Base-by-base conservation (phyloP, 2,113 vertebrate species). In the Anseranas semipalmata region DNA sequence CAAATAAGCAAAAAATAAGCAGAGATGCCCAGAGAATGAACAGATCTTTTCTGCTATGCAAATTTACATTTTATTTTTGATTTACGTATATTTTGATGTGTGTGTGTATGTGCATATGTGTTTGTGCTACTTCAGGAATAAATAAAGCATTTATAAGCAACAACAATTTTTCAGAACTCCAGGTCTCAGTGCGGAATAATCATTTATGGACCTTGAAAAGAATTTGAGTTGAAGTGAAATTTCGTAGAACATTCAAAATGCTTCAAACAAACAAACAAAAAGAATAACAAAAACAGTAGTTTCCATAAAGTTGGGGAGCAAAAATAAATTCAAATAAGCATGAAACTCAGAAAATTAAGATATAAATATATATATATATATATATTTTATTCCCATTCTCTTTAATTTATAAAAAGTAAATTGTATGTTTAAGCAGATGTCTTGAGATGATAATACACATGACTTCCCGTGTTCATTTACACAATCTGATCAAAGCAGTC, bases 1-100 rank as follows among this genome's bases (percentile, higher is more conserved):
- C 22, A 94, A 74, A 95, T 85, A 84, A 89, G 17, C 17, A 74
- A n/a, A 76, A 90, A 95, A 76, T 70, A 86, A 62, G 21, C 33
- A 83, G 52, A 53, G 6, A 15, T 32, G 1, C 3, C 15, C 30
- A 28, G 12, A 83, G 45, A 93, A 67, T 14, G 9, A 84, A 67
- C 2, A 45, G 24, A 48, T 22, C 0, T 16, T n/a, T 67, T 86
- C 66, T 59, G 3, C 12, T 9, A 43, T 24, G 1, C 3, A 79
- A 68, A 7, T 52, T 35, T 12, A 1, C 20, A 16, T 27, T 39
- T 72, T 33, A 2, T 4, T 85, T 89, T 76, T 62, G 1, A 55
- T 92, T 80, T 66, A n/a, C 12, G 28, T 74, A 59, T 1, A 35
- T 66, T 75, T 85, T 14, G 5, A 55, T 53, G 35, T 52, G 37